These are phyloP conservation scores for Mystacides longicornis DNA, from an alignment of 2,888 invertebrate genomes.

Conservation along the genomic window DNA sequence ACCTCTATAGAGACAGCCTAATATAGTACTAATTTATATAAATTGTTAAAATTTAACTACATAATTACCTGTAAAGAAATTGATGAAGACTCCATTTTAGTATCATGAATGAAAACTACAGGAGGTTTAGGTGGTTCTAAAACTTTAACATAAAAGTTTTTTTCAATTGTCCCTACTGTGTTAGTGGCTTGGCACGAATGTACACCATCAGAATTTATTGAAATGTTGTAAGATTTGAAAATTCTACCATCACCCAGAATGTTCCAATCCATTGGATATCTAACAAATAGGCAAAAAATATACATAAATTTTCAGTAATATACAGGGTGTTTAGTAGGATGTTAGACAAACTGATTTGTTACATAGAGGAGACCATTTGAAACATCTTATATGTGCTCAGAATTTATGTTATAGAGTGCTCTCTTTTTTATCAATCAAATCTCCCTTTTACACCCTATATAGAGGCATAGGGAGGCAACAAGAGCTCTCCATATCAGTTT, in stretches of 20 bases:
- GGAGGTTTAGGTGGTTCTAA: slow-evolving; percentile 31
- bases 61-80: slow-evolving; percentile 31
- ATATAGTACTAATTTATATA: too few relatives aligned
- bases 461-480: too few relatives aligned
- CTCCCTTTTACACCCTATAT: too few relatives aligned
- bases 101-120: slow-evolving; percentile 6
- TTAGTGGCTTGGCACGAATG: slow-evolving; percentile 56
- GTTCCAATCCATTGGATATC: slow-evolving; percentile 32
- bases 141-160: slow-evolving; percentile 45
- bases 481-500: too few relatives aligned
- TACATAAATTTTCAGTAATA: neutral
- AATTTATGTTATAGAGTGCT: too few relatives aligned
- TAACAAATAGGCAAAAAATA: neutral
- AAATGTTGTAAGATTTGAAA: slow-evolving; percentile 29
- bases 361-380: too few relatives aligned
- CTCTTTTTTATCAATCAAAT: too few relatives aligned
- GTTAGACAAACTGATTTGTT: neutral
- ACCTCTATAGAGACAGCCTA: too few relatives aligned
- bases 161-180: slow-evolving; percentile 47
- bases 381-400: too few relatives aligned
- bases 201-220: slow-evolving; percentile 39
- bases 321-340: too few relatives aligned
- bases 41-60: too few relatives aligned
- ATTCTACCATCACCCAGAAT: slow-evolving; percentile 31
- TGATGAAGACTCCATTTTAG: neutral